These are phyloP conservation scores for Oligia fasciuncula DNA, from an alignment of 2,888 invertebrate genomes.

Conservation along the genomic window DNA sequence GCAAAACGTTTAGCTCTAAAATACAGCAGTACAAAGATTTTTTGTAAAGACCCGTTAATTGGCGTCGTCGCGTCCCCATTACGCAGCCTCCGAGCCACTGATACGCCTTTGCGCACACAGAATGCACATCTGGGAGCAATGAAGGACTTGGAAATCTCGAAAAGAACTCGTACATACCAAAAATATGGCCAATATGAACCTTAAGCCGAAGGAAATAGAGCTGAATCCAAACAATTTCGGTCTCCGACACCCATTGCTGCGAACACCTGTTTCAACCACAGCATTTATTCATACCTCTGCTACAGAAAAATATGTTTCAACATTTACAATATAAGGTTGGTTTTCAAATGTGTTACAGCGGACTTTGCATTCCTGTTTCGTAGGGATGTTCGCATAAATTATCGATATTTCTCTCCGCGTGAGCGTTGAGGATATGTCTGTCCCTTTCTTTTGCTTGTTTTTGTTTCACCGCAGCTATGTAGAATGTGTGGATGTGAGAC, in stretches of 20 bases:
- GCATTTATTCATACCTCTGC: conserved; percentile 74
- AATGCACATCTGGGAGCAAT: conserved; percentile 90
- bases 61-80: conserved; percentile 83
- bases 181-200: conserved; percentile 56
- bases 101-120: conserved; percentile 83
- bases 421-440: conserved; percentile 78
- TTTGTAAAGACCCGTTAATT: conserved; percentile 83
- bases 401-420: conserved; percentile 87
- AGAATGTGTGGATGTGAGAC: conserved; percentile 80
- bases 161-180: conserved; percentile 63
- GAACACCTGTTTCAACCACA: conserved; percentile 89
- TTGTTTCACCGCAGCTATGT: conserved; percentile 80
- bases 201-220: conserved; percentile 20
- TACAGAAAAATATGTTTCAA: conserved; percentile 67
- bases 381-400: conserved; percentile 90
- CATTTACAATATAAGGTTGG: conserved; percentile 37
- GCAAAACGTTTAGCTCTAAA: conserved; percentile 51
- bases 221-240: conserved; percentile 40
- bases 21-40: conserved; percentile 67
- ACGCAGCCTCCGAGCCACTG: conserved; percentile 80
- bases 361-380: conserved; percentile 84
- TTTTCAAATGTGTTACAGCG: conserved; percentile 54
- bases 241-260: conserved; percentile 77
- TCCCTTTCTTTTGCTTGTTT: conserved; percentile 87
- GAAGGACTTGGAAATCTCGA: conserved; percentile 68